These are phyloP conservation scores for Macroglossus sobrinus DNA, from an alignment of 2,113 vertebrate species.

Conservation along the genomic window DNA sequence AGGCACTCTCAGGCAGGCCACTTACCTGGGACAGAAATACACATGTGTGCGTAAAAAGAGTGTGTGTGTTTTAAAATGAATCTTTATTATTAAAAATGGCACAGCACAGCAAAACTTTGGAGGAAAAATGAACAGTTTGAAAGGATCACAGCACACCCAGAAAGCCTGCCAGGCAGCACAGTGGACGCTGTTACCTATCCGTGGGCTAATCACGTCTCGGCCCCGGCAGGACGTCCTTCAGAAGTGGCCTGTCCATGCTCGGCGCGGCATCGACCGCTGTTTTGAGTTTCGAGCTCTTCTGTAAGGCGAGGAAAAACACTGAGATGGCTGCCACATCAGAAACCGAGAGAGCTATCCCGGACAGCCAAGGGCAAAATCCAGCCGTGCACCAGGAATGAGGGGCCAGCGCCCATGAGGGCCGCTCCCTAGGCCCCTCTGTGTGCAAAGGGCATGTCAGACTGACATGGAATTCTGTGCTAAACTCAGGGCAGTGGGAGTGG, in stretches of 20 bases:
- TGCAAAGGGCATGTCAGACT: fast-evolving
- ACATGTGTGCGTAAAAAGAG: conserved; percentile 37
- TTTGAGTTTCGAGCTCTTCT: conserved; percentile 87
- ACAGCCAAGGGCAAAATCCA: conserved; percentile 36
- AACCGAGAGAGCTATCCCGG: background rate
- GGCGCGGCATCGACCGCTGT: conserved; percentile 80
- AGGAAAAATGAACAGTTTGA: conserved; percentile 78
- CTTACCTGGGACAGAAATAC: conserved; percentile 76
- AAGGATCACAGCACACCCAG: conserved; percentile 77
- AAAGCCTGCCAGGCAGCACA: background rate
- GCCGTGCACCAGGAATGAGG: background rate
- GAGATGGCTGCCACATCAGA: conserved; percentile 48
- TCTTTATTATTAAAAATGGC: conserved; percentile 49
- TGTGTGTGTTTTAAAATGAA: background rate
- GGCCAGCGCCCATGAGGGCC: background rate
- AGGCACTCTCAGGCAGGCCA: conserved; percentile 36
- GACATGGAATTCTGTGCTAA: background rate
- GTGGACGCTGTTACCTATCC: conserved; percentile 87
- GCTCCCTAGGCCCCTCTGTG: background rate
- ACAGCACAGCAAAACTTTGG: conserved; percentile 83
- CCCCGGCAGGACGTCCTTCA: conserved; percentile 87
- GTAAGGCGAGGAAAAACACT: conserved; percentile 88
- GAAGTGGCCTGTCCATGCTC: conserved; percentile 89
- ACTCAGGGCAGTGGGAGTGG: background rate
- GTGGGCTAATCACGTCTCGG: conserved; percentile 86